Conservation (phyloP, 2,797 vertebrate species). For the Anguilla anguilla region DNA sequence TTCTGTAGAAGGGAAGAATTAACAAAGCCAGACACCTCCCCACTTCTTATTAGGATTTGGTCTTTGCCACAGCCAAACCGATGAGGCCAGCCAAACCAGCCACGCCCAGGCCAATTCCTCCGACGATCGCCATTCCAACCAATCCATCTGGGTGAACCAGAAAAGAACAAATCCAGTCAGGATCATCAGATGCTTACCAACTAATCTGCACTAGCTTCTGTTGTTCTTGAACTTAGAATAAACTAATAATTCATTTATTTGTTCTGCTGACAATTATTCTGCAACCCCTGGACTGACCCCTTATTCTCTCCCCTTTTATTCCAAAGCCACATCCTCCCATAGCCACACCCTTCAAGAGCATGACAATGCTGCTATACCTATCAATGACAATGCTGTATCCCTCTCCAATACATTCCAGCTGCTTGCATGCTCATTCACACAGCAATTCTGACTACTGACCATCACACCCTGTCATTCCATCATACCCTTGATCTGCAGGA, state of each 20-base stretch:
- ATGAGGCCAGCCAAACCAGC: slow-evolving; percentile 87
- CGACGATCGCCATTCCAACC: slow-evolving; percentile 92
- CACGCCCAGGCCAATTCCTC: slow-evolving; percentile 84
- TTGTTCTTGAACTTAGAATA: not conserved
- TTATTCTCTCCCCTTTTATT: not conserved
- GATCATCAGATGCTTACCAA: not conserved
- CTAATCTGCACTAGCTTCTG: not conserved
- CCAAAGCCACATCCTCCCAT: not conserved
- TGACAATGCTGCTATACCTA: not conserved
- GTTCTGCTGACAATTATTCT: not conserved
- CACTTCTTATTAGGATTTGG: slow-evolving; percentile 75
- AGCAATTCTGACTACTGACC: not conserved
- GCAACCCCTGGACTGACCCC: not conserved
- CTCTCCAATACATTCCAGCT: not conserved
- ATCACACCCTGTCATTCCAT: not conserved
- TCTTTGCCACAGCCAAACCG: slow-evolving; percentile 85
- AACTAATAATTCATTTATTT: not conserved
- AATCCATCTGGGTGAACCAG: slow-evolving; percentile 77
- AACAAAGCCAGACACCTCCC: slow-evolving; percentile 32
- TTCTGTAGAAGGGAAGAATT: slow-evolving; percentile 16
- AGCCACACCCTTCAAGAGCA: not conserved
- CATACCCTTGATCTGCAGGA: not conserved
- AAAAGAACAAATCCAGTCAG: not conserved
- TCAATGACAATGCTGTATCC: not conserved
- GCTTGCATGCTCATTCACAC: not conserved